Evolutionary conservation across 2,113 vertebrate genomes (phyloP).

Genomic region (Pungitius pungitius): DNA sequence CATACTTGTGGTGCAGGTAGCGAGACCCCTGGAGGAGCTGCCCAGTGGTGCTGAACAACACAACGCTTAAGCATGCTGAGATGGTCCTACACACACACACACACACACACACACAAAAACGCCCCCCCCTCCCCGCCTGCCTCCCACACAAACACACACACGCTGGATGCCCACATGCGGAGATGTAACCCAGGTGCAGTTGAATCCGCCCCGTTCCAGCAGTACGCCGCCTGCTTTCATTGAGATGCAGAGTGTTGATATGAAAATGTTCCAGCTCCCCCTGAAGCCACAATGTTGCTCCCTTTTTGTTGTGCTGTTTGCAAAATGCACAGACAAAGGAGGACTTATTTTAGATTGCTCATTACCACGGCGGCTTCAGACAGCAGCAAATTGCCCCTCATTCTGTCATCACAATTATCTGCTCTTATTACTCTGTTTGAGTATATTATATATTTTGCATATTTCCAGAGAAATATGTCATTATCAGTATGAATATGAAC

Average conservation of each 20-base stretch:
- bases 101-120: background rate
- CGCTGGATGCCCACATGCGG: conserved; percentile 1
- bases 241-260: conserved; percentile 40
- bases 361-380: conserved; percentile 59
- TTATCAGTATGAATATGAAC: conserved; percentile 69
- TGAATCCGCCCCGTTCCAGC: background rate
- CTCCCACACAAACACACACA: conserved; percentile 12
- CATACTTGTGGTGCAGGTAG: conserved; percentile 35
- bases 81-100: background rate
- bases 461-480: conserved; percentile 60
- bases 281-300: conserved; percentile 39
- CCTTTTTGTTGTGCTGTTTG: conserved; percentile 49
- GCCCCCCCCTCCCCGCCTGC: background rate
- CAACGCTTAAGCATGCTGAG: background rate
- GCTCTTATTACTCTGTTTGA: conserved; percentile 65
- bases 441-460: conserved; percentile 63
- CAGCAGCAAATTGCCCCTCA: conserved; percentile 60
- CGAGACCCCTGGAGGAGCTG: conserved; percentile 27
- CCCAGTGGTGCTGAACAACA: conserved; percentile 36
- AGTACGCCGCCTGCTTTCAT: conserved; percentile 18
- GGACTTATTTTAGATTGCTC: conserved; percentile 66
- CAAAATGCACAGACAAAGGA: conserved; percentile 57
- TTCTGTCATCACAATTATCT: conserved; percentile 71
- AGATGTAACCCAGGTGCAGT: conserved; percentile 29
- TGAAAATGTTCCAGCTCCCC: conserved; percentile 29